phyloP scores from a whole-genome alignment of 2,113 vertebrate species.

The Gorilla gorilla region DNA sequence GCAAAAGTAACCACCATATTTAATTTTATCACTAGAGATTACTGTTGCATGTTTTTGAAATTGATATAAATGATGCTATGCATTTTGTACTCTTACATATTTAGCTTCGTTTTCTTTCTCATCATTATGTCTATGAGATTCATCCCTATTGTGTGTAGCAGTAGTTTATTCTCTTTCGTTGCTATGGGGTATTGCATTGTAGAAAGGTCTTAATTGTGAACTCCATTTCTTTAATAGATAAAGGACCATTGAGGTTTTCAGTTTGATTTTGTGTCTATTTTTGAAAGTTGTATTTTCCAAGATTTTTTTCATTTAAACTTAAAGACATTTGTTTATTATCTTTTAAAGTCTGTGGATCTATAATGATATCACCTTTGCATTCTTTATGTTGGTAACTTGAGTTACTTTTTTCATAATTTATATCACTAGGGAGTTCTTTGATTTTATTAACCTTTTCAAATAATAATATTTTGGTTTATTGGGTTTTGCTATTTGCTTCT shows the following conservation, averaged over 20 bases:
- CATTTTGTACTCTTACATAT: background rate
- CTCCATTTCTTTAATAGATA: background rate
- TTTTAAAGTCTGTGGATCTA: background rate
- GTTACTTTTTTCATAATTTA: background rate
- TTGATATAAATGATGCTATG: background rate
- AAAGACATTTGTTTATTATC: background rate
- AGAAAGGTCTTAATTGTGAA: background rate
- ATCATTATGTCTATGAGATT: background rate
- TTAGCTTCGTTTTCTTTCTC: background rate
- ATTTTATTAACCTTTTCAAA: background rate
- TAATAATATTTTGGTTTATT: background rate
- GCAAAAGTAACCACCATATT: background rate
- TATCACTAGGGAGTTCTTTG: background rate
- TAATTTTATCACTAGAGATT: background rate
- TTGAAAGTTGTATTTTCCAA: background rate
- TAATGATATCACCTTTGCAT: background rate
- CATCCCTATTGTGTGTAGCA: fast-evolving
- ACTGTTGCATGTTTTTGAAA: background rate
- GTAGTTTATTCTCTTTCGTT: background rate
- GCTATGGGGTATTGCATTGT: background rate
- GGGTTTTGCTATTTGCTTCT: background rate
- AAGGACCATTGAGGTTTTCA: background rate
- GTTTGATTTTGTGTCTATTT: background rate
- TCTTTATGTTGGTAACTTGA: background rate
- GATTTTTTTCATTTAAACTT: background rate